Evolutionary conservation across 2,888 invertebrate genomes (phyloP), one percentile per base, ranked within the genome.

Genomic region (Drosophila pseudotakahashii): DNA sequence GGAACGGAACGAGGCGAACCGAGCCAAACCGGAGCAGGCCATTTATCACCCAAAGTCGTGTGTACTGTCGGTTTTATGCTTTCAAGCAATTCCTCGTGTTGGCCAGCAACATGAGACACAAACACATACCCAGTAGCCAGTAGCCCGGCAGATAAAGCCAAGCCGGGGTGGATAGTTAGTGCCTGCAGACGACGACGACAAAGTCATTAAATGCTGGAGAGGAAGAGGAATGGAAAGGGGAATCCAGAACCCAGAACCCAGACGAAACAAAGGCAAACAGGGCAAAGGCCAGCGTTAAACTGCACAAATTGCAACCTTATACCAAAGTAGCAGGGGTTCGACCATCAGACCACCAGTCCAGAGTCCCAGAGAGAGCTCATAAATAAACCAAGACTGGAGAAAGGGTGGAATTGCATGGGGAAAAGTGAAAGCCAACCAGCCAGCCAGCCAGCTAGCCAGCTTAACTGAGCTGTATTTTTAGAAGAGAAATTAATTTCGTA

Each of bases 1-100:
- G 7, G 6, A 16, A 9, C 36, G 19, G 41, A 36, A 57, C 39
- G 50, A 13, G 34, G 51, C 52, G 70, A 11, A 70, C 30, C 26
- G 51, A 14, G 51, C 53, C 62, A 41, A 41, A 55, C 62, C 63
- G 85, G 76, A 57, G 72, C 76, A 67, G 77, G 75, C 73, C 83
- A 88, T 90, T 90, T 88, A 88, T 89, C 87, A 87, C 80, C 78
- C 75, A 79, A 86, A 89, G 79, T 83, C 89, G 83, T 83, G 83
- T 83, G 87, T 81, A 73, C 78, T 84, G 87, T 87, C 85, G 78
- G 78, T 88, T 87, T 87, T 85, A 89, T 89, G 80, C 85, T 78
- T 88, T 79, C 77, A 79, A 79, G 78, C 79, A 83, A 85, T 83
- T 88, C 84, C 85, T 77, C 75, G 75, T 78, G 87, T 69, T 81